Conservation (phyloP, 2,797 vertebrate genomes). For the Scolopax bukidnonensis region DNA sequence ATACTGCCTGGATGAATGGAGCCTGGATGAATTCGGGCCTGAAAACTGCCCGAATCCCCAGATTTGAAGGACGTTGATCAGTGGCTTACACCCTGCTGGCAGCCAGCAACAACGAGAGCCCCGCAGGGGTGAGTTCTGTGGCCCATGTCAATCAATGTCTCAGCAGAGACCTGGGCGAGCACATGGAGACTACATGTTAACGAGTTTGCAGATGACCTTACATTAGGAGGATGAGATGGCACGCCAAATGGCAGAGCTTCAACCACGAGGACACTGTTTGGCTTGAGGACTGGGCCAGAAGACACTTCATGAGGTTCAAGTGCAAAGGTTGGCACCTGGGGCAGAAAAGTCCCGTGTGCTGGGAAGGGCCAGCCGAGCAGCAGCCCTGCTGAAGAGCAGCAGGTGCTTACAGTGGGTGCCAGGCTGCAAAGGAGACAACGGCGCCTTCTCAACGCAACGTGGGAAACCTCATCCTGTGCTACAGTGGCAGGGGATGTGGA, state of each 20-base stretch:
- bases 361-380: background rate
- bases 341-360: fast-evolving
- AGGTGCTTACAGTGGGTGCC: background rate
- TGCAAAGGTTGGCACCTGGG: background rate
- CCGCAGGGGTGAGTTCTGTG: background rate
- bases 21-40: no score
- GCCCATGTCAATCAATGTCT: background rate
- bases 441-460: background rate
- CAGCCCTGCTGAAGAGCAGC: background rate
- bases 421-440: background rate
- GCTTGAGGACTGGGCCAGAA: background rate
- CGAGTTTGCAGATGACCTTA: background rate
- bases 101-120: background rate
- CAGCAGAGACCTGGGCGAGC: background rate
- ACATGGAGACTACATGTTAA: background rate
- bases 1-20: background rate
- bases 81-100: background rate
- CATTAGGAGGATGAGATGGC: background rate
- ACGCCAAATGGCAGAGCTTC: background rate
- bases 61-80: background rate
- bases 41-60: background rate
- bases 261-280: background rate
- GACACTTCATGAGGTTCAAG: background rate
- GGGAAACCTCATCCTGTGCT: background rate
- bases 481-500: background rate